phyloP scores from a whole-genome alignment of 2,113 vertebrate genomes.

The Lathamus discolor region DNA sequence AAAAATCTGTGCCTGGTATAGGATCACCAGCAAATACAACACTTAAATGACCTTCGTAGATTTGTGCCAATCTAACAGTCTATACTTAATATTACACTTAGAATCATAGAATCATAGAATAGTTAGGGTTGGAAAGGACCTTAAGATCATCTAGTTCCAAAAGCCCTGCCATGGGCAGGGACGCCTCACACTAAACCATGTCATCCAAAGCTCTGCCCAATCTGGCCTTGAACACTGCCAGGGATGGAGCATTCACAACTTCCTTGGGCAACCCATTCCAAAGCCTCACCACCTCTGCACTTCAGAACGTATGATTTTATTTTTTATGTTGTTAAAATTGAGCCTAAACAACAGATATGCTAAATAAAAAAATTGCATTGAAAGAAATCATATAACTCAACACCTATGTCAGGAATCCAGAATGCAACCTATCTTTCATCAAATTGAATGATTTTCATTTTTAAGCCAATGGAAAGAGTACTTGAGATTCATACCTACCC shows the following conservation, averaged over 20 bases:
- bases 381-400: background rate
- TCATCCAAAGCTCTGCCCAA: background rate
- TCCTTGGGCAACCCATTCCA: background rate
- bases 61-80: background rate
- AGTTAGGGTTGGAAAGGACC: background rate
- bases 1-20: background rate
- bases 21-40: background rate
- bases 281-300: background rate
- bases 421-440: background rate
- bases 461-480: background rate
- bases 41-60: background rate
- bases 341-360: rapidly evolving
- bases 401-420: background rate
- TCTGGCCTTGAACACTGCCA: background rate
- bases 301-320: background rate
- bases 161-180: background rate
- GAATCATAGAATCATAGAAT: background rate
- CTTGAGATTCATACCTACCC: background rate
- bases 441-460: background rate
- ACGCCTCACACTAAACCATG: background rate
- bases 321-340: background rate
- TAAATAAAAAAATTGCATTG: background rate
- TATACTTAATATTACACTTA: background rate
- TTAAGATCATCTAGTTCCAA: background rate
- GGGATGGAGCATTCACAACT: background rate